Conservation (phyloP, 1,140 invertebrate species). For the Calephelis nemesis region DNA sequence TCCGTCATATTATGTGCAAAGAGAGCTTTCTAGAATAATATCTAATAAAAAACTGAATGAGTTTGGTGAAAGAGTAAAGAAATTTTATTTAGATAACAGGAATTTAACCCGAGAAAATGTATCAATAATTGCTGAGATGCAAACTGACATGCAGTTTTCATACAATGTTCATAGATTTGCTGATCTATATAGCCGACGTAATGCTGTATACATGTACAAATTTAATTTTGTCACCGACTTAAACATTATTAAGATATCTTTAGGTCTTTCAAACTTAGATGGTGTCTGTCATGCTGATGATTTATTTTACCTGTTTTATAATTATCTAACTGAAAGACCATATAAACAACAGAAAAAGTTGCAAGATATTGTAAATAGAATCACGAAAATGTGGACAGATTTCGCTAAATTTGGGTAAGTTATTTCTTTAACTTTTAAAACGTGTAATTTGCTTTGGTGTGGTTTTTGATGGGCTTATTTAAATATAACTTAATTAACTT, state of each 20-base stretch:
- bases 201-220: slow-evolving; percentile 73
- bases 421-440: too few species aligned
- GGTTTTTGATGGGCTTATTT: too few species aligned
- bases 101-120: slow-evolving; percentile 46
- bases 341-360: slow-evolving; percentile 48
- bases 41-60: slow-evolving; percentile 30
- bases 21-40: slow-evolving; percentile 32
- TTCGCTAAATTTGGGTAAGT: slow-evolving; percentile 55
- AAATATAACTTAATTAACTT: too few species aligned
- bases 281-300: slow-evolving; percentile 82
- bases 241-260: slow-evolving; percentile 49
- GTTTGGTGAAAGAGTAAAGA: slow-evolving; percentile 34
- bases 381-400: slow-evolving; percentile 83
- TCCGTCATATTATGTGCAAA: slow-evolving; percentile 36
- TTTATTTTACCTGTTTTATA: slow-evolving; percentile 81
- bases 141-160: slow-evolving; percentile 66
- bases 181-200: slow-evolving; percentile 34
- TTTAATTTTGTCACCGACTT: slow-evolving; percentile 67
- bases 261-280: slow-evolving; percentile 51
- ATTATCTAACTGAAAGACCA: slow-evolving; percentile 54
- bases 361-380: slow-evolving; percentile 43
- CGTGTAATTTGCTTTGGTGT: too few species aligned
- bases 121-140: slow-evolving; percentile 51
- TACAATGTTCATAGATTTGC: slow-evolving; percentile 65
- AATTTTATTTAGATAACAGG: slow-evolving; percentile 77